Percentiles rank a stretch among this genome's conserved stretches.
Conservation (phyloP, 2,113 vertebrate genomes). For the Cinclus cinclus region DNA sequence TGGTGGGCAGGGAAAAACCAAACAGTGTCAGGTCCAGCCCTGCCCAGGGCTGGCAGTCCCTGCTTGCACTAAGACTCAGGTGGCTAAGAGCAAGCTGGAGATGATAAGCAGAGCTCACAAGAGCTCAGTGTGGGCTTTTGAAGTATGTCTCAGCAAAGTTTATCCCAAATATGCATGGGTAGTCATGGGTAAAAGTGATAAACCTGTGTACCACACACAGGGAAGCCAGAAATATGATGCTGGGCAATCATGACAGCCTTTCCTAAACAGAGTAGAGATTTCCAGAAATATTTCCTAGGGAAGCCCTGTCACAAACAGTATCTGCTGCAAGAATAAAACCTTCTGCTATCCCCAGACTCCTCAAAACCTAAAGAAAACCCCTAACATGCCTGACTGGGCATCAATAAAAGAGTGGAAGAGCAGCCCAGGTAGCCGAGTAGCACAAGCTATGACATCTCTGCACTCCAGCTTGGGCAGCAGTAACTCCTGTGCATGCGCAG, state of each 20-base stretch:
- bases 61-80: neutral
- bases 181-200: neutral
- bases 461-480: neutral
- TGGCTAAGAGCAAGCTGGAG: neutral
- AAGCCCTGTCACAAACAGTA: neutral
- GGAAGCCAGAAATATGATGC: neutral
- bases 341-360: neutral
- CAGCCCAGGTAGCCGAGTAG: neutral
- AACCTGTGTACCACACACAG: neutral
- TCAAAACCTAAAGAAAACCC: neutral
- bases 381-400: neutral
- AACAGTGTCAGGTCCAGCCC: neutral
- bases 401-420: neutral
- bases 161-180: neutral
- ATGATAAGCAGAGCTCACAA: neutral
- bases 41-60: neutral
- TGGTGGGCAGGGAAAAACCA: neutral
- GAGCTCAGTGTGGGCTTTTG: neutral
- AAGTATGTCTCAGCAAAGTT: neutral
- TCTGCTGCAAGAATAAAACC: neutral
- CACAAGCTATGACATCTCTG: neutral
- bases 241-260: neutral
- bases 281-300: slow-evolving; percentile 15
- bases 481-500: neutral
- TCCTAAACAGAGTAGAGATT: neutral